Conservation (phyloP, 2,797 vertebrate genomes). For the Lepilemur ruficaudatus region DNA sequence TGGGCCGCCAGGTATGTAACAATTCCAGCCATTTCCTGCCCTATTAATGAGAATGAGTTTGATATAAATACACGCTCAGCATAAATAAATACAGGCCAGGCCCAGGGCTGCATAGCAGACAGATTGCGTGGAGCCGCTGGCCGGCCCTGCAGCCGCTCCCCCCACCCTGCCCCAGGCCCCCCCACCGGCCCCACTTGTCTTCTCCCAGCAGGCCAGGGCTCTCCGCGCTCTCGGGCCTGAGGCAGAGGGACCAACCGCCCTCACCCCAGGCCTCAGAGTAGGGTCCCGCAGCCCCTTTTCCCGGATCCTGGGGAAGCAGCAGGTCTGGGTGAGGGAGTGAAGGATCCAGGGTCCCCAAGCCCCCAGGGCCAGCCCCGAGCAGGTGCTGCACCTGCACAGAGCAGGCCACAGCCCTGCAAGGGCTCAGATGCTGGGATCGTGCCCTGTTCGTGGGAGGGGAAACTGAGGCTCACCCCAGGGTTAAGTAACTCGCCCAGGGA, state of each 20-base stretch:
- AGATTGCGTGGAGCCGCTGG: constrained; percentile 76
- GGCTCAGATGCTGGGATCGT: neutral
- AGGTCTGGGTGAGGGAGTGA: neutral
- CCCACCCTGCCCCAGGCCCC: neutral
- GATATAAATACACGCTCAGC: constrained; percentile 79
- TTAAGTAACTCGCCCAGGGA: neutral
- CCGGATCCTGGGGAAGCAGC: fast-evolving
- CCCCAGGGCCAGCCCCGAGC: neutral
- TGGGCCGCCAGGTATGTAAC: constrained; percentile 80
- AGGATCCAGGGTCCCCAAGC: neutral
- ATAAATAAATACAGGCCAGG: constrained; percentile 81
- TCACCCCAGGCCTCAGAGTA: neutral
- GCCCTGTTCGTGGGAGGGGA: neutral
- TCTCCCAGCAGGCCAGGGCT: neutral
- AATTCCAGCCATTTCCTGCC: constrained; percentile 80
- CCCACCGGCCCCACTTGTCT: neutral
- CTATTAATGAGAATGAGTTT: constrained; percentile 74
- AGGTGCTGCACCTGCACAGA: fast-evolving
- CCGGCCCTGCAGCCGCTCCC: constrained; percentile 60
- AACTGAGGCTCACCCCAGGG: constrained; percentile 50
- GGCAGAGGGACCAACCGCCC: neutral
- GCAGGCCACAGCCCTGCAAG: neutral
- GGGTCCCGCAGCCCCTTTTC: too few relatives aligned
- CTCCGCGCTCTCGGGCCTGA: constrained; percentile 5
- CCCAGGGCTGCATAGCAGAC: constrained; percentile 79